A percentile compares a stretch with the other conserved stretches of the same genome.
phyloP scores from a whole-genome alignment of 2,888 invertebrate genomes.

The Lasioglossum pauxillum region DNA sequence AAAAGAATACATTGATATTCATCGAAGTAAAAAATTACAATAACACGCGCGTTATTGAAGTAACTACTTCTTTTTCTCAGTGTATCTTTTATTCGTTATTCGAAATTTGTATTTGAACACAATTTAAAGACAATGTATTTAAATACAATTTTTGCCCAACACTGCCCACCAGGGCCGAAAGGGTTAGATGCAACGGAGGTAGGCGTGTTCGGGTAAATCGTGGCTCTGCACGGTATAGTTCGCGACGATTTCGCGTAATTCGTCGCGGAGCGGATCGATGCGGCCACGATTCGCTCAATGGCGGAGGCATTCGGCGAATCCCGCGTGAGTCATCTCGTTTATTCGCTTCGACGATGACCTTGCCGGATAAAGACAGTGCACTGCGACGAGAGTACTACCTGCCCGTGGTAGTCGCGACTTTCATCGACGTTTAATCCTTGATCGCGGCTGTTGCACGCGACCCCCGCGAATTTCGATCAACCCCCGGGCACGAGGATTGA shows the following conservation, averaged over 20 bases:
- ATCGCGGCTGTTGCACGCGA: conserved; percentile 30
- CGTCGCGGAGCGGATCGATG: conserved; percentile 62
- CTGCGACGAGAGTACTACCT: conserved; percentile 40
- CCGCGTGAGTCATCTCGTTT: conserved; percentile 68
- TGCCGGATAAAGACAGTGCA: conserved; percentile 62
- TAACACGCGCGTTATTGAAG: no score
- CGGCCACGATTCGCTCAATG: conserved; percentile 53
- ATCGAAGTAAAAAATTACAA: no score
- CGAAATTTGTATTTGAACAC: no score
- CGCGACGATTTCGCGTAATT: conserved; percentile 36
- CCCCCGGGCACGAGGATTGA: background rate
- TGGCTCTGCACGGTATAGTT: background rate
- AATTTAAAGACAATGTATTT: no score
- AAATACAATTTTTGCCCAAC: no score
- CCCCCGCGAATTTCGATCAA: background rate
- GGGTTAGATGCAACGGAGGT: background rate
- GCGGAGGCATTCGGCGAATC: conserved; percentile 67
- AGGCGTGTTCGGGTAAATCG: background rate
- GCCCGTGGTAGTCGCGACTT: conserved; percentile 7
- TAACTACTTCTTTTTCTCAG: no score
- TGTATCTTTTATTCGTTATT: no score
- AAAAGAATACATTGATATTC: no score
- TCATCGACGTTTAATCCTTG: conserved; percentile 40
- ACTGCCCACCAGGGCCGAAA: background rate
- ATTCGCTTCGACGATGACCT: conserved; percentile 58